Evolutionary conservation across 2,113 vertebrate species (phyloP), one percentile per base, ranked within the genome.

Genomic region (Pyrgilauda ruficollis): DNA sequence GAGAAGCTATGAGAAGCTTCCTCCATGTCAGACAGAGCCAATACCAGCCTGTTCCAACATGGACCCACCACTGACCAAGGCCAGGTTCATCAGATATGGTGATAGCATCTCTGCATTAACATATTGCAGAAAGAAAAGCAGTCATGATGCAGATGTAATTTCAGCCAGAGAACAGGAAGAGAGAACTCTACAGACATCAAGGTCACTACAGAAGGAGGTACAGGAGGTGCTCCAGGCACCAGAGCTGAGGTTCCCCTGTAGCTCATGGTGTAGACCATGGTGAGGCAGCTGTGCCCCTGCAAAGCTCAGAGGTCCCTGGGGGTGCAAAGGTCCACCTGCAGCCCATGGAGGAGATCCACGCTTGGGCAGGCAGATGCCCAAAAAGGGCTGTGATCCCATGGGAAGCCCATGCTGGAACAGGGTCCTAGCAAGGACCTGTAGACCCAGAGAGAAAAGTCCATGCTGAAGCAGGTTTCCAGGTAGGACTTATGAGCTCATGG

Each of bases 301-400:
- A 81, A 23, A 23, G 35, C 49, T 31, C n/a, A 20, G 27, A 66
- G 22, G 3, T 23, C 35, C 50, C 8, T 22, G 13, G 35, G 10
- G 3, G 27, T 59, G 8, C 37, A 81, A 27, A 59, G 7, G 33
- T 81, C 15, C 18, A 27, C 31, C 31, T 33, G 27, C 21, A 56
- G 52, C 13, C 23, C 13, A 1, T 39, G n/a, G 7, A 46, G 11
- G 13, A 41, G 6, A 61, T 17, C 8, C 53, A 23, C 1, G 0
- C 15, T 33, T 19, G 8, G 44, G 22, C 11, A 69, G 9, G 22
- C 5, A 15, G 26, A 62, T 46, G 39, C 12, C 15, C 13, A 22
- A 20, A 28, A 22, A 19, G 20, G 18, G 13, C 23, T 53, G 4
- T 33, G 33, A 69, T 30, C 15, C 33, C 62, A 8, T 21, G 16